phyloP scores from a whole-genome alignment of 1,140 invertebrate genomes.

The Chionoecetes opilio region DNA sequence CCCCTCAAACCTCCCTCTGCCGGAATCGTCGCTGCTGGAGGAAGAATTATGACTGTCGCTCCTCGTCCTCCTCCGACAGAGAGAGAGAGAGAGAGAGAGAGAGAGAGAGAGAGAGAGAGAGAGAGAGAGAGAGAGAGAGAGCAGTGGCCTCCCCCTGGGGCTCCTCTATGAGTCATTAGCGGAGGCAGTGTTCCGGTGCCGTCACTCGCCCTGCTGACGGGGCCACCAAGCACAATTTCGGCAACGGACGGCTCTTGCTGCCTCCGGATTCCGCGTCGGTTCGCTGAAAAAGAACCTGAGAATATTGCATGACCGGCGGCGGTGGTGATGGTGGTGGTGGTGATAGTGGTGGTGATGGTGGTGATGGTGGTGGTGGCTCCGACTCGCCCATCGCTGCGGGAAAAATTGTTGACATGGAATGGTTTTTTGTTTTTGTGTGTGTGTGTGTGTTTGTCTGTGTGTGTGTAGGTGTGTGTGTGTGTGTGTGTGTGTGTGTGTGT shows the following conservation, averaged over 20 bases:
- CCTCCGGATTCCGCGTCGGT: slow-evolving; percentile 39
- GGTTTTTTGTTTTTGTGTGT: slow-evolving; percentile 42
- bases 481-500: slow-evolving; percentile 2
- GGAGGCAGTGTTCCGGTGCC: slow-evolving; percentile 55
- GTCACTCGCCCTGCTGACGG: slow-evolving; percentile 43
- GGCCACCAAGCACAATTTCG: slow-evolving; percentile 63
- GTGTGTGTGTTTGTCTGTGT: slow-evolving; percentile 33
- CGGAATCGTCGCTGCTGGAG: slow-evolving; percentile 7
- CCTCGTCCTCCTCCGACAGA: background rate
- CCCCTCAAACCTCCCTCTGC: background rate
- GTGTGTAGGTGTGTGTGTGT: background rate
- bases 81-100: slow-evolving; percentile 16
- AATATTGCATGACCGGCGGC: slow-evolving; percentile 57
- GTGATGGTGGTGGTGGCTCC: background rate
- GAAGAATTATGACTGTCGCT: background rate
- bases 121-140: background rate
- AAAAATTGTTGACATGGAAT: slow-evolving; percentile 17
- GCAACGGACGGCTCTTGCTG: background rate
- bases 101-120: slow-evolving; percentile 16
- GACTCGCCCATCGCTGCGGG: background rate
- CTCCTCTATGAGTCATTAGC: slow-evolving; percentile 65
- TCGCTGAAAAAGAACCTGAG: slow-evolving; percentile 59
- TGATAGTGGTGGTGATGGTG: background rate
- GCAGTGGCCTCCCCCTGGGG: slow-evolving; percentile 39
- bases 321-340: background rate